A percentile compares a stretch with the other conserved stretches of the same genome.
Conservation (phyloP, 1,140 invertebrate genomes). For the Drosophila subobscura region DNA sequence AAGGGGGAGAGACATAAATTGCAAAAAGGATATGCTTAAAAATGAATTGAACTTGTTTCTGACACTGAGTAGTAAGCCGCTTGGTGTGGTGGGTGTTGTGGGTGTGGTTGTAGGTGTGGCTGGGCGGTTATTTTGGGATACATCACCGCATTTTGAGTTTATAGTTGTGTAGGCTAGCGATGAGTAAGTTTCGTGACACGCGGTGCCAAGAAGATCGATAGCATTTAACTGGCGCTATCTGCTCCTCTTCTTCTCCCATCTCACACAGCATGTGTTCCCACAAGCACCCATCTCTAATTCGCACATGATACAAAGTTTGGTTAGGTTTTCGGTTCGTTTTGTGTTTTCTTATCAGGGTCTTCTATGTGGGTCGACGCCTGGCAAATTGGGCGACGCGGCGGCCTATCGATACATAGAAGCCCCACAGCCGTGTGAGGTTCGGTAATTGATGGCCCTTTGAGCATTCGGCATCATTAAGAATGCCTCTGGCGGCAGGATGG, state of each 20-base stretch:
- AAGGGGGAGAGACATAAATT: slow-evolving; percentile 40
- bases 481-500: slow-evolving; percentile 39
- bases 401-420: slow-evolving; percentile 22
- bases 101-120: slow-evolving; percentile 7
- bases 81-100: neutral
- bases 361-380: slow-evolving; percentile 25
- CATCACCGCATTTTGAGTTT: no score
- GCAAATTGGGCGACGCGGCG: slow-evolving; percentile 19
- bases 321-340: neutral
- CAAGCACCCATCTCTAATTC: neutral
- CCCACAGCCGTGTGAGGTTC: slow-evolving; percentile 48
- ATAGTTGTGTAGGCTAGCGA: no score
- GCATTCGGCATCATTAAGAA: slow-evolving; percentile 74
- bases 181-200: no score
- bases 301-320: neutral
- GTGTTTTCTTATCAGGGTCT: neutral
- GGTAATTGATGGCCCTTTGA: slow-evolving; percentile 71
- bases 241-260: no score
- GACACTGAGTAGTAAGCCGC: slow-evolving; percentile 21
- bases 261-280: no score
- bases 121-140: neutral
- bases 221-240: no score
- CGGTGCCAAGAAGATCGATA: no score
- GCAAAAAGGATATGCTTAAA: slow-evolving; percentile 72
- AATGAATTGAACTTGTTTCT: slow-evolving; percentile 76